These are phyloP conservation scores for Agonopterix alstromeriana DNA, from an alignment of 2,888 invertebrate species.

Conservation along the genomic window DNA sequence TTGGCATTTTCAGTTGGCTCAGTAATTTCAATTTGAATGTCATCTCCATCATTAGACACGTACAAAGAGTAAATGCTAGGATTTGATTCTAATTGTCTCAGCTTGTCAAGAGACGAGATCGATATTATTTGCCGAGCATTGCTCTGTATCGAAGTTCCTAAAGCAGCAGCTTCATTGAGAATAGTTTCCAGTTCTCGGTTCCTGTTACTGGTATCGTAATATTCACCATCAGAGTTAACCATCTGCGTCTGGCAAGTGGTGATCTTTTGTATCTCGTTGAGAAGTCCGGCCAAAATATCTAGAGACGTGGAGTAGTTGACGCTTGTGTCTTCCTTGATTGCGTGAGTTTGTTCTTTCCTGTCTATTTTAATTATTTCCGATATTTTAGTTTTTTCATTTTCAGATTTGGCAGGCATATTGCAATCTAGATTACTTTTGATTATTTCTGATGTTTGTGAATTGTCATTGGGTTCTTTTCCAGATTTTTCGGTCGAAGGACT, in stretches of 20 bases:
- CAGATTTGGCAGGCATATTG: background rate
- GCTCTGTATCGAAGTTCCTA: constrained; percentile 20
- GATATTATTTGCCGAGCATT: constrained; percentile 29
- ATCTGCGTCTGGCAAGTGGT: constrained; percentile 41
- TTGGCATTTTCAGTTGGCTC: background rate
- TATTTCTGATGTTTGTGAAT: background rate
- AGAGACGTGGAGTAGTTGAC: constrained; percentile 49
- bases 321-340: constrained; percentile 4
- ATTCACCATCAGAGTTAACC: constrained; percentile 13
- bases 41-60: constrained; percentile 24
- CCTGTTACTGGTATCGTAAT: constrained; percentile 8
- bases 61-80: constrained; percentile 35
- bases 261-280: constrained; percentile 64
- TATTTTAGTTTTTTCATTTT: background rate
- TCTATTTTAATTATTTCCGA: background rate
- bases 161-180: constrained; percentile 21
- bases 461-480: background rate
- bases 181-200: constrained; percentile 29
- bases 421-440: background rate
- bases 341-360: background rate
- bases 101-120: constrained; percentile 35
- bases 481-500: background rate
- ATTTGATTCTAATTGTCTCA: constrained; percentile 35
- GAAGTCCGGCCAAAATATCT: constrained; percentile 53
- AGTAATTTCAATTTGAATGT: background rate